These are phyloP conservation scores for Zingel zingel DNA, from an alignment of 2,113 vertebrate genomes.

Conservation along the genomic window DNA sequence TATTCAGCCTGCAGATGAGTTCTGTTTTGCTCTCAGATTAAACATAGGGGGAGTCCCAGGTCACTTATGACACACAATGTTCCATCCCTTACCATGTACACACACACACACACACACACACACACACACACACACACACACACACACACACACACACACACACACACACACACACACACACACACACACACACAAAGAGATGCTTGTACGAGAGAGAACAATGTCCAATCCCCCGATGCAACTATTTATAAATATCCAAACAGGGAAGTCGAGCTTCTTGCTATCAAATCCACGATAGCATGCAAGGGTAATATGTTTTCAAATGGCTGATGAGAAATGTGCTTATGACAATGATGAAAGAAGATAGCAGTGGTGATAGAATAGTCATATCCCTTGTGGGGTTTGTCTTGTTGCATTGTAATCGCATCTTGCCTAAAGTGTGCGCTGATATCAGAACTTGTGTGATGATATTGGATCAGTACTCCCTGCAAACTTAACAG, in stretches of 20 bases:
- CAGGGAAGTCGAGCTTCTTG: slow-evolving; percentile 69
- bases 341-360: slow-evolving; percentile 78
- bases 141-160: slow-evolving; percentile 60
- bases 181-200: slow-evolving; percentile 34
- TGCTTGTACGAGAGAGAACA: slow-evolving; percentile 52
- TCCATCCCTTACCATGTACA: slow-evolving; percentile 69
- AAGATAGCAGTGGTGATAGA: slow-evolving; percentile 75
- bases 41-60: slow-evolving; percentile 80
- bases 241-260: slow-evolving; percentile 80
- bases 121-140: slow-evolving; percentile 42
- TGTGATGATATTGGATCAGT: slow-evolving; percentile 54
- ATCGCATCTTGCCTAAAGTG: slow-evolving; percentile 70
- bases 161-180: slow-evolving; percentile 48
- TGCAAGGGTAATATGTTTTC: slow-evolving; percentile 73
- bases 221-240: slow-evolving; percentile 72
- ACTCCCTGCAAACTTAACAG: slow-evolving; percentile 40
- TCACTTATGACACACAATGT: slow-evolving; percentile 79
- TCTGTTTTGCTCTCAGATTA: slow-evolving; percentile 80
- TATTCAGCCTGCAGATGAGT: slow-evolving; percentile 80
- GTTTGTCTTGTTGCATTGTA: slow-evolving; percentile 65
- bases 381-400: slow-evolving; percentile 58
- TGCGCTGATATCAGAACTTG: slow-evolving; percentile 61
- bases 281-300: slow-evolving; percentile 74
- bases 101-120: slow-evolving; percentile 42
- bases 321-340: slow-evolving; percentile 77